Base-by-base conservation (phyloP, 2,888 invertebrate genomes). In the Cyaniris semiargus region DNA sequence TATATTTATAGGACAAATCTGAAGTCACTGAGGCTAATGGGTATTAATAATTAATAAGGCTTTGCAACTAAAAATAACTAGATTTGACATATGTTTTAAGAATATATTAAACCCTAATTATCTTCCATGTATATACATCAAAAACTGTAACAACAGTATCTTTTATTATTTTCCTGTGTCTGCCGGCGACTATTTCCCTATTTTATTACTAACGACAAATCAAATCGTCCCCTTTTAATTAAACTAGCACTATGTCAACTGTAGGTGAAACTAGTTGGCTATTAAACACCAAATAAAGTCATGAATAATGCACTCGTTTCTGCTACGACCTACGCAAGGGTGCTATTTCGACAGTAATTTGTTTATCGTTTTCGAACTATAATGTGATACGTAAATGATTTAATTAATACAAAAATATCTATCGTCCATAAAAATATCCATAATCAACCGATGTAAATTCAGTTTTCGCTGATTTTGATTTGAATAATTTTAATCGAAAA, bases 221-320 rank as follows among this genome's bases (percentile, higher is more conserved):
- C 90, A 91, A 88, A 90, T 83, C 83, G 84, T 89, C 87, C 92
- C 91, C 92, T 89, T 90, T 89, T 92, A 91, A 92, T 92, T 92
- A 91, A 92, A 89, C 86, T 84, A 87, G 84, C 88, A 88, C 89
- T 90, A 88, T 90, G 92, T 92, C 90, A 91, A 92, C 90, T 86
- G 82, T 87, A 89, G 84, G 84, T 84, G 82, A 87, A 89, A 80
- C 80, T 80, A 80, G 80, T 78, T 79, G 34, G 84, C 84, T 84
- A 84, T 82, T 83, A 83, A 82, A 82, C 82, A 81, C 82, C 84
- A 84, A 88, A 87, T 87, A 87, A 88, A 88, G 84, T 87, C 86
- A 84, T 83, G 84, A 87, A 87, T 87, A 88, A 89, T 89, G 89
- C 86, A 89, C 87, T 86, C 83, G 83, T 86, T 60, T 44, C 21